Evolutionary conservation across 2,888 invertebrate species (phyloP), one percentile per base, ranked within the genome.

Genomic region (Gordius sp.): DNA sequence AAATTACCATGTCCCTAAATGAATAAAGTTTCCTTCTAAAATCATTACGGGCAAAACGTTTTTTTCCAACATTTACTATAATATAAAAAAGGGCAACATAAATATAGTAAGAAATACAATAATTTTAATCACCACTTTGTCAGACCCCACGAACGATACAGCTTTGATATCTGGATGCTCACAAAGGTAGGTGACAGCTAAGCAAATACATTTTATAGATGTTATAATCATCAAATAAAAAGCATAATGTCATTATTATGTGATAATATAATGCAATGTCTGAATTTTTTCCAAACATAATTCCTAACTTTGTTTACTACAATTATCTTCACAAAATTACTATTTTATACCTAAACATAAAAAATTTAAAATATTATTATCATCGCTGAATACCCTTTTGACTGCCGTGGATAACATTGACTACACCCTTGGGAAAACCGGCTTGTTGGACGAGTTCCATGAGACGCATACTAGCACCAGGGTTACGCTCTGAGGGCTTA

Each of bases 61-160:
- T n/a, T n/a, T n/a, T n/a, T n/a, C n/a, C n/a, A n/a, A n/a, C n/a
- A 33, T 55, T 23, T 8, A 55, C n/a, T 28, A n/a, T 13, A 55
- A 55, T 55, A 28, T 55, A 28, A 13, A 55, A 23, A 24, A n/a
- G 13, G 13, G 8, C 18, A 52, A 23, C 4, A 16, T 13, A 23
- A 52, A 13, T 16, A 13, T 24, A 8, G 28, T 16, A 20, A 28
- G 26, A 25, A 39, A 56, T 28, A 28, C 23, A 8, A 16, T 18
- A 28, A 33, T 20, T n/a, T n/a, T 47, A 66, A 72, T 71, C 69
- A 78, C 91, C 53, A 93, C 93, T 62, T 76, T 77, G 67, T 97
- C 93, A 0, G 91, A 89, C 57, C 97, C 97, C 8, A 97, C 97
- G 68, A 97, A 97, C 2, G 93, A 93, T 28, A 97, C 84, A 0